Evolutionary conservation across 2,888 invertebrate genomes (phyloP).

Genomic region (Graphium colonna): DNA sequence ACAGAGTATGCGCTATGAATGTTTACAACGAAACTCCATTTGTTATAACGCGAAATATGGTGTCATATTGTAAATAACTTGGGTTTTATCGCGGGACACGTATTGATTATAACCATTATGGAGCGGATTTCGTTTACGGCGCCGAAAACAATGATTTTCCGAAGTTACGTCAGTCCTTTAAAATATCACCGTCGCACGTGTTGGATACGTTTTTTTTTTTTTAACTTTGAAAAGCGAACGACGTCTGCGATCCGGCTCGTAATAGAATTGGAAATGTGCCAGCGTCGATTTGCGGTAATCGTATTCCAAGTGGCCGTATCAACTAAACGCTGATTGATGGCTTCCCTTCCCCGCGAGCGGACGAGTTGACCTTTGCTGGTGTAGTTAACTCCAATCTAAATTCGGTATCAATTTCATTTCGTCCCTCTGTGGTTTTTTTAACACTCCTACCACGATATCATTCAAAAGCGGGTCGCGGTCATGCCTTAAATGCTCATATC

Average conservation of each 20-base stretch:
- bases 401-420: conserved; percentile 31
- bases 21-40: not conserved
- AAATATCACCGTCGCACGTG: conserved; percentile 26
- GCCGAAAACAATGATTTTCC: not conserved
- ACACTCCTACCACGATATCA: conserved; percentile 27
- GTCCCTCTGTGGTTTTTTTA: conserved; percentile 19
- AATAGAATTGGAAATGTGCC: conserved; percentile 64
- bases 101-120: not conserved
- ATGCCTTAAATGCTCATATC: too few species aligned
- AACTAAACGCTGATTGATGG: conserved; percentile 68
- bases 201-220: conserved; percentile 30
- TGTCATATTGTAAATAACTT: not conserved
- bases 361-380: conserved; percentile 48
- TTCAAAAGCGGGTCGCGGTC: conserved; percentile 1
- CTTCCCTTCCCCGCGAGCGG: conserved; percentile 58
- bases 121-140: not conserved
- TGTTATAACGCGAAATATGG: not conserved
- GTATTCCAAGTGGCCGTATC: conserved; percentile 66
- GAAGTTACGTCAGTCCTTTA: conserved; percentile 22
- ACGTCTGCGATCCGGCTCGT: conserved; percentile 33
- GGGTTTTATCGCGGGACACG: not conserved
- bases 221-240: conserved; percentile 12
- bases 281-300: conserved; percentile 62
- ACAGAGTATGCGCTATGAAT: too few species aligned
- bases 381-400: conserved; percentile 44